phyloP scores from a whole-genome alignment of 2,888 invertebrate species.

The Atethmia centrago region DNA sequence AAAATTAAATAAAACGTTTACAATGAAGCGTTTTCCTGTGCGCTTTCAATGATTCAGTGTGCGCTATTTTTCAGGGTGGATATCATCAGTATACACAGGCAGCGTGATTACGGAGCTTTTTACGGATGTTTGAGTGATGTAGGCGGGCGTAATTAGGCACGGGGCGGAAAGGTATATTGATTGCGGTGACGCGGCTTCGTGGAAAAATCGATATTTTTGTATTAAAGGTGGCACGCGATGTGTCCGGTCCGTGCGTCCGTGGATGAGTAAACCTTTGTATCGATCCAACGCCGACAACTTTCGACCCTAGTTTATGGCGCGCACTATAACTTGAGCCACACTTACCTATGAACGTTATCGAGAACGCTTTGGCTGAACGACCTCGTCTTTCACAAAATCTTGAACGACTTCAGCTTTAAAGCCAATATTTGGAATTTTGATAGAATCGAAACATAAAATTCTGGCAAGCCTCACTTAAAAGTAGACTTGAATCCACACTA shows the following conservation, averaged over 20 bases:
- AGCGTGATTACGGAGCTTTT: constrained; percentile 84
- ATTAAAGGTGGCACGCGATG: constrained; percentile 89
- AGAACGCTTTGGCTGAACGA: constrained; percentile 72
- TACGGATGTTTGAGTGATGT: constrained; percentile 88
- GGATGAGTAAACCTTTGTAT: constrained; percentile 86
- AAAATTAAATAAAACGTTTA: constrained; percentile 91
- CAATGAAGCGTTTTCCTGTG: constrained; percentile 90
- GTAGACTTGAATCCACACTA: constrained; percentile 4
- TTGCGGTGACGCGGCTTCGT: constrained; percentile 90
- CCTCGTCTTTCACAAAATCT: constrained; percentile 72
- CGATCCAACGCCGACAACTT: constrained; percentile 84
- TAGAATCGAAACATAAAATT: constrained; percentile 33
- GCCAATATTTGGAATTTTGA: constrained; percentile 44
- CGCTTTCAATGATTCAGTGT: constrained; percentile 89
- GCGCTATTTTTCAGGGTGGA: constrained; percentile 86
- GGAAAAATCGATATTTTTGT: constrained; percentile 90
- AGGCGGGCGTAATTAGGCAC: constrained; percentile 90
- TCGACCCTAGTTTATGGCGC: constrained; percentile 85
- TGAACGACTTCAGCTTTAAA: constrained; percentile 60
- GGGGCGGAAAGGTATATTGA: constrained; percentile 90
- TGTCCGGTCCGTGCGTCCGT: constrained; percentile 86
- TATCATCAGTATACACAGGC: constrained; percentile 76
- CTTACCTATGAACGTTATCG: constrained; percentile 74
- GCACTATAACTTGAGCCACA: constrained; percentile 81
- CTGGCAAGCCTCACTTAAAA: constrained; percentile 27